Evolutionary conservation across 2,888 invertebrate genomes (phyloP).

Genomic region (Flexamia atlantica): DNA sequence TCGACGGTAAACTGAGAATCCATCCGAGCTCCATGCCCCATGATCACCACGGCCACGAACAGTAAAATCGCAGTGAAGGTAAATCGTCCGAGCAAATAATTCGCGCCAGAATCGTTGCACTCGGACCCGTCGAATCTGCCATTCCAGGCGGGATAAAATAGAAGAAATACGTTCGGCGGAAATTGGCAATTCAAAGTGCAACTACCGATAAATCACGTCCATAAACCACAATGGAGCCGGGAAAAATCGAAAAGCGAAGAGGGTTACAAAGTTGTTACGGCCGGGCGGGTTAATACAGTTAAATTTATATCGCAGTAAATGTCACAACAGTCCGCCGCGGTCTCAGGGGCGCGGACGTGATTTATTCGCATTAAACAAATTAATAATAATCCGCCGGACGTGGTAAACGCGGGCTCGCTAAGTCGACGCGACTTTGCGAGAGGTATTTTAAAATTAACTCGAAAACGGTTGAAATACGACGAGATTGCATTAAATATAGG

Average conservation of each 20-base stretch:
- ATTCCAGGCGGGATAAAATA: conserved; percentile 27
- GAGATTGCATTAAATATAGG: conserved; percentile 49
- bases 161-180: conserved; percentile 41
- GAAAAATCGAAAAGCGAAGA: conserved; percentile 55
- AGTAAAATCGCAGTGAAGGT: not conserved
- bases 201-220: conserved; percentile 41
- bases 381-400: conserved; percentile 56
- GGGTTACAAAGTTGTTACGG: conserved; percentile 54
- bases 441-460: conserved; percentile 29
- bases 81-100: not conserved
- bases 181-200: conserved; percentile 39
- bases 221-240: conserved; percentile 55
- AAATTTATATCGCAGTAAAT: conserved; percentile 55
- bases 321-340: conserved; percentile 34
- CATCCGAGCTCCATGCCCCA: not conserved
- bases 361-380: conserved; percentile 56
- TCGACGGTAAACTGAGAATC: not conserved
- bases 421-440: conserved; percentile 10
- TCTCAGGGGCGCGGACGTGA: conserved; percentile 40
- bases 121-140: conserved; percentile 39
- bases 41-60: not conserved
- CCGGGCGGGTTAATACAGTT: conserved; percentile 56
- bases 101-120: not conserved
- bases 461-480: conserved; percentile 38
- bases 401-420: conserved; percentile 36